Conservation (phyloP, 1,140 invertebrate species). For the Panagrolaimus sp. region DNA sequence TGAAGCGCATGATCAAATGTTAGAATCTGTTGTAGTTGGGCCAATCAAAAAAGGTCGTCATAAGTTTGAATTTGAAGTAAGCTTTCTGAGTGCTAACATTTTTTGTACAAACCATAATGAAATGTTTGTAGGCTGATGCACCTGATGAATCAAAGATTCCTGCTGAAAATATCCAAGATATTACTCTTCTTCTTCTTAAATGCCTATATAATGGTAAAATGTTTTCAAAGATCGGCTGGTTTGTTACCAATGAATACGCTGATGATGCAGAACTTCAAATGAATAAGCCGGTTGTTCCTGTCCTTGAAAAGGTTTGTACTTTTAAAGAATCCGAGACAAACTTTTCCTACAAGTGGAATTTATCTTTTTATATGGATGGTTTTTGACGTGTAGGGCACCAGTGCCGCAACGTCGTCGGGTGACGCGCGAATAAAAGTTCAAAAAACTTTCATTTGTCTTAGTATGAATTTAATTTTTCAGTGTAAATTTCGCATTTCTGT, state of each 20-base stretch:
- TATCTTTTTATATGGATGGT: too few species aligned
- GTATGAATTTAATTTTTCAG: neutral
- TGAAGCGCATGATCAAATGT: slow-evolving; percentile 79
- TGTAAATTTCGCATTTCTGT: too few species aligned
- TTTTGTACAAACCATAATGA: too few species aligned
- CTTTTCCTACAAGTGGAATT: too few species aligned
- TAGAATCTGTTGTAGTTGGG: slow-evolving; percentile 88
- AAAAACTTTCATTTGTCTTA: neutral
- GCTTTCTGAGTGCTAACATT: too few species aligned
- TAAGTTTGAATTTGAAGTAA: slow-evolving; percentile 82
- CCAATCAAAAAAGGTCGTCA: slow-evolving; percentile 90
- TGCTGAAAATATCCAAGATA: slow-evolving; percentile 80
- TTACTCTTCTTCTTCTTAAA: slow-evolving; percentile 88
- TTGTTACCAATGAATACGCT: slow-evolving; percentile 91
- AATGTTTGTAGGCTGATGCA: slow-evolving; percentile 70
- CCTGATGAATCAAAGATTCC: slow-evolving; percentile 87
- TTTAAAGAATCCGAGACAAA: too few species aligned
- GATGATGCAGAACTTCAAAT: slow-evolving; percentile 81
- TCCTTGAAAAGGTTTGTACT: slow-evolving; percentile 76
- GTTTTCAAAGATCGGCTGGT: slow-evolving; percentile 94
- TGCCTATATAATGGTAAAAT: slow-evolving; percentile 86
- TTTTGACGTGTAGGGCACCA: too few species aligned
- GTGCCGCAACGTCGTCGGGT: too few species aligned
- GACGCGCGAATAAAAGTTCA: too few species aligned
- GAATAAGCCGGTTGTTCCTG: slow-evolving; percentile 82